Evolutionary conservation across 2,888 invertebrate genomes (phyloP), one percentile per base, ranked within the genome.

Genomic region (Gymnoscelis rufifasciata): DNA sequence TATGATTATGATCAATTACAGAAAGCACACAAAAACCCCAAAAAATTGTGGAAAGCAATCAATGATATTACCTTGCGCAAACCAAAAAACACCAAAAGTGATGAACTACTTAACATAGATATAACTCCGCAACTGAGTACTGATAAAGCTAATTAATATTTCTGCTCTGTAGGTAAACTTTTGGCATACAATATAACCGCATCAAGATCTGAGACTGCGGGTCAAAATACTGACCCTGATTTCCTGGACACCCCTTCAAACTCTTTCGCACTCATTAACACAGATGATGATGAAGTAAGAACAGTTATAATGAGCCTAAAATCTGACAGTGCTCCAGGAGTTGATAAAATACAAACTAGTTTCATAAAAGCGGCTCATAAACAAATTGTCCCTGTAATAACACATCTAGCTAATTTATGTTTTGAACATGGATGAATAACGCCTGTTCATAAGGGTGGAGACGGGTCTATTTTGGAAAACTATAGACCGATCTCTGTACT

Each of bases 401-500:
- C n/a, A n/a, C n/a, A n/a, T n/a, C n/a, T n/a, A n/a, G n/a, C n/a
- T n/a, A n/a, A n/a, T n/a, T n/a, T n/a, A n/a, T n/a, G 6, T 2
- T 7, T 38, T 7, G 28, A 38, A 7, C 7, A 38, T 5, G 23
- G 4, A 3, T 6, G 3, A 7, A 15, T 38, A n/a, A 38, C 38
- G 7, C 38, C 38, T 6, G 38, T 38, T 1, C 10, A 38, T 10
- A 38, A 38, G 28, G n/a, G 26, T 38, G 38, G 38, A 3, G 33
- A 44, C 33, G 24, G 31, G 45, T 12, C 26, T 2, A 5, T 42
- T 38, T 10, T 23, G 12, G 7, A 7, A 7, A 38, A 54, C 24
- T 52, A 49, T 26, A 28, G 54, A 15, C 54, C 46, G 7, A 54
- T 54, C 5, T 54, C 51, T 7, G 38, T 54, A 1, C 29, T 54